Evolutionary conservation across 2,113 vertebrate genomes (phyloP).

Genomic region (Cololabis saira): DNA sequence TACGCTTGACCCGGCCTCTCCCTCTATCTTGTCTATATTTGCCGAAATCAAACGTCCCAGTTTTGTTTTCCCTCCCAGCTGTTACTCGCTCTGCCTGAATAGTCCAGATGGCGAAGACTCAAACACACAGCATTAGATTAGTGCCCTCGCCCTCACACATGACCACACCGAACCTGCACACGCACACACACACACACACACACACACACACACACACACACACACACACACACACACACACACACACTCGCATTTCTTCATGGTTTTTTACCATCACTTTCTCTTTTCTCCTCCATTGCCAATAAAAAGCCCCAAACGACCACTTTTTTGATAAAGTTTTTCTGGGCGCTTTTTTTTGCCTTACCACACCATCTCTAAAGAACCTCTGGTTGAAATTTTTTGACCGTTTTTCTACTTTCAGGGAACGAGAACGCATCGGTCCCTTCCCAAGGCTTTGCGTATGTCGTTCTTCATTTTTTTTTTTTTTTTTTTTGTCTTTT

Average conservation of each 20-base stretch:
- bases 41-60: slow-evolving; percentile 89
- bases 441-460: slow-evolving; percentile 81
- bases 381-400: slow-evolving; percentile 82
- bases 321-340: slow-evolving; percentile 88
- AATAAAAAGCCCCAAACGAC: slow-evolving; percentile 90
- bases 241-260: slow-evolving; percentile 43
- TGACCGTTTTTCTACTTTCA: slow-evolving; percentile 87
- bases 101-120: slow-evolving; percentile 91
- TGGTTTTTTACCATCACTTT: slow-evolving; percentile 79
- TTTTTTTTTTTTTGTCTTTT: slow-evolving; percentile 79
- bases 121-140: slow-evolving; percentile 70
- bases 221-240: too few relatives aligned
- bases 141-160: slow-evolving; percentile 31
- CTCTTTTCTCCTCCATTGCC: slow-evolving; percentile 87
- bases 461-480: slow-evolving; percentile 80
- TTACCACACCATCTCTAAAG: slow-evolving; percentile 82
- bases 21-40: slow-evolving; percentile 83
- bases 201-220: too few relatives aligned
- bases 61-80: slow-evolving; percentile 95
- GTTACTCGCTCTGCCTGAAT: slow-evolving; percentile 92
- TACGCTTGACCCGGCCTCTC: slow-evolving; percentile 48
- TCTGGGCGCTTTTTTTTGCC: slow-evolving; percentile 86
- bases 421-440: slow-evolving; percentile 81
- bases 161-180: slow-evolving; percentile 12
- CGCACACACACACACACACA: slow-evolving; percentile 27